Conservation (phyloP, 1,140 invertebrate species). For the Drosophila serrata region DNA sequence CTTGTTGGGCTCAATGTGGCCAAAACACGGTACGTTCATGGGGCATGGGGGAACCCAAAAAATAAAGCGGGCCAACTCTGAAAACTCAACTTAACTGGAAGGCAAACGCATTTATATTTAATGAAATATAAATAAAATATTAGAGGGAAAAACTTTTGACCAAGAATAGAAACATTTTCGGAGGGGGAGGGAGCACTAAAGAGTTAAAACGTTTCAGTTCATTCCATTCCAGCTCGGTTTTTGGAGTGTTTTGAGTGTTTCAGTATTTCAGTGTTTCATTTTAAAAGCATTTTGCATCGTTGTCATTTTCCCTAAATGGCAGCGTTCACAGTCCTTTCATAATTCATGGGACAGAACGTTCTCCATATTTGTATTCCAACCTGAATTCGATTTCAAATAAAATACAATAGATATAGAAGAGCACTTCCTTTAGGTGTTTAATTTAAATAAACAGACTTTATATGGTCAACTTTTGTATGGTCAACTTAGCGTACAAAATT, state of each 20-base stretch:
- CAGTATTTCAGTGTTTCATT: slow-evolving; percentile 2
- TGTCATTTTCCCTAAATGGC: slow-evolving; percentile 32
- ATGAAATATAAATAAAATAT: slow-evolving; percentile 76
- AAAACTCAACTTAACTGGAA: slow-evolving; percentile 44
- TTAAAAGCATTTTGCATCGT: slow-evolving; percentile 14
- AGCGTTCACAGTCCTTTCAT: slow-evolving; percentile 6
- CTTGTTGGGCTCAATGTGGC: slow-evolving; percentile 31
- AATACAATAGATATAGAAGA: not conserved
- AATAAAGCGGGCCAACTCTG: slow-evolving; percentile 12
- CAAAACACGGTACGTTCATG: too few species aligned
- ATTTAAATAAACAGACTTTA: too few species aligned
- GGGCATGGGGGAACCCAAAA: not conserved
- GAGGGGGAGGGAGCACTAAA: not conserved
- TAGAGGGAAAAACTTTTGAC: slow-evolving; percentile 35
- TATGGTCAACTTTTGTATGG: not conserved
- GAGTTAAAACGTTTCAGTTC: not conserved
- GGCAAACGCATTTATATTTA: slow-evolving; percentile 74
- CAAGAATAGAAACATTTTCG: slow-evolving; percentile 37
- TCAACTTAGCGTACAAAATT: slow-evolving; percentile 19
- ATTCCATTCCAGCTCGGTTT: slow-evolving; percentile 2
- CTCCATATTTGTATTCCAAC: not conserved
- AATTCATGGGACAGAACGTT: slow-evolving; percentile 17
- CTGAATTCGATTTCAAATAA: slow-evolving; percentile 1
- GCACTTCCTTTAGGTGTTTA: not conserved
- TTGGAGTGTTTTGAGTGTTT: not conserved